These are phyloP conservation scores for Ichneumon xanthorius DNA, from an alignment of 2,888 invertebrate species.

Conservation along the genomic window DNA sequence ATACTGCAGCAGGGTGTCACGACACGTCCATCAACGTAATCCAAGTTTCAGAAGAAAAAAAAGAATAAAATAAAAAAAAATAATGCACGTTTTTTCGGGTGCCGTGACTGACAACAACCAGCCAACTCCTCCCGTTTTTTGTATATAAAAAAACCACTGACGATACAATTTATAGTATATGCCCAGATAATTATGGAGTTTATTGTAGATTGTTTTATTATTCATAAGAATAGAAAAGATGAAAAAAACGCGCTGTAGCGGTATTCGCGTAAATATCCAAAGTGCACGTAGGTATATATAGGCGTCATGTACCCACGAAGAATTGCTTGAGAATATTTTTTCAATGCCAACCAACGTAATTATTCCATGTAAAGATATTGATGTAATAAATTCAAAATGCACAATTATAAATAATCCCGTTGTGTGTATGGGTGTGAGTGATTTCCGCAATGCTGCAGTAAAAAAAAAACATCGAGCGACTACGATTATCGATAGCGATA, in stretches of 20 bases:
- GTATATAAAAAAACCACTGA: constrained; percentile 50
- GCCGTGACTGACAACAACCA: constrained; percentile 32
- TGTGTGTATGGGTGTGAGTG: constrained; percentile 17
- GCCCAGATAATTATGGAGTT: constrained; percentile 61
- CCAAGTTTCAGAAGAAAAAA: constrained; percentile 9
- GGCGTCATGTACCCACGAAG: constrained; percentile 67
- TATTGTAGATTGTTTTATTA: constrained; percentile 69
- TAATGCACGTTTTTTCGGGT: constrained; percentile 2
- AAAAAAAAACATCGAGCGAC: constrained; percentile 7
- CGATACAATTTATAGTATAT: constrained; percentile 52
- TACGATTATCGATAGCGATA: background rate
- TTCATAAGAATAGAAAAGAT: constrained; percentile 61
- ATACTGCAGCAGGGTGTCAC: constrained; percentile 38
- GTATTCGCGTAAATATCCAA: constrained; percentile 61
- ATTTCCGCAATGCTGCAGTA: background rate
- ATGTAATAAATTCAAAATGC: constrained; percentile 73
- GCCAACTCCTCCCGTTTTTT: constrained; percentile 38
- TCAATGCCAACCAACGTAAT: constrained; percentile 72
- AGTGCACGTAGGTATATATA: constrained; percentile 65
- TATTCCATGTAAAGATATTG: constrained; percentile 70
- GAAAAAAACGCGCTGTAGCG: constrained; percentile 57
- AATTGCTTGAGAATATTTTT: constrained; percentile 75
- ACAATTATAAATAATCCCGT: constrained; percentile 65
- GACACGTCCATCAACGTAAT: constrained; percentile 47
- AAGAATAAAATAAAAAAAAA: background rate